phyloP scores from a whole-genome alignment of 2,888 invertebrate species.

The Geophilus truncorum region DNA sequence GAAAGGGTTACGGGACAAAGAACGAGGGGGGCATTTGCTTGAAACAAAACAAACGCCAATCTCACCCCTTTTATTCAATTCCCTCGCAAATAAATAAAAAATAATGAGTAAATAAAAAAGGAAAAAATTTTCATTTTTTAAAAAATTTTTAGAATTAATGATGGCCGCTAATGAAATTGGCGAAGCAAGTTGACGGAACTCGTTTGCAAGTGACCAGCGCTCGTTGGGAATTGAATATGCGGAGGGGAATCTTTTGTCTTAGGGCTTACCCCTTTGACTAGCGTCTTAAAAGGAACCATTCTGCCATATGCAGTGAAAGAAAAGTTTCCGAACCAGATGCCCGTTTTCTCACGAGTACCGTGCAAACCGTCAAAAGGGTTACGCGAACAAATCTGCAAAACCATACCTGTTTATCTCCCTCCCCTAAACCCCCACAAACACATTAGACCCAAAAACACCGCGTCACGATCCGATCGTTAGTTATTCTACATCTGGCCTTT shows the following conservation, averaged over 20 bases:
- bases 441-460: not conserved
- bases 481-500: not conserved
- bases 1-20: not conserved
- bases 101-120: not conserved
- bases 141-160: not conserved
- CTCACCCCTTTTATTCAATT: not conserved
- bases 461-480: not conserved
- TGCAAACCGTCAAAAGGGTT: conserved; percentile 8
- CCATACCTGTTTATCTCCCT: not conserved
- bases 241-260: conserved; percentile 4
- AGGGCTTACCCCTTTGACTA: conserved; percentile 4
- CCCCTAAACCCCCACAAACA: not conserved
- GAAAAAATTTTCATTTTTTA: not conserved
- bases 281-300: conserved; percentile 4
- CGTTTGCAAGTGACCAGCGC: not conserved
- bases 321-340: not conserved
- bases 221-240: not conserved
- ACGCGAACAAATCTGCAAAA: not conserved
- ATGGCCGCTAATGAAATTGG: not conserved
- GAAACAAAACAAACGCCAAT: not conserved
- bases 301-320: not conserved
- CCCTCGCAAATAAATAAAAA: not conserved
- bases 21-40: not conserved
- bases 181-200: not conserved
- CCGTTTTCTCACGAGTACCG: not conserved